Evolutionary conservation across 2,113 vertebrate species (phyloP).

Genomic region (Chrysemys picta): DNA sequence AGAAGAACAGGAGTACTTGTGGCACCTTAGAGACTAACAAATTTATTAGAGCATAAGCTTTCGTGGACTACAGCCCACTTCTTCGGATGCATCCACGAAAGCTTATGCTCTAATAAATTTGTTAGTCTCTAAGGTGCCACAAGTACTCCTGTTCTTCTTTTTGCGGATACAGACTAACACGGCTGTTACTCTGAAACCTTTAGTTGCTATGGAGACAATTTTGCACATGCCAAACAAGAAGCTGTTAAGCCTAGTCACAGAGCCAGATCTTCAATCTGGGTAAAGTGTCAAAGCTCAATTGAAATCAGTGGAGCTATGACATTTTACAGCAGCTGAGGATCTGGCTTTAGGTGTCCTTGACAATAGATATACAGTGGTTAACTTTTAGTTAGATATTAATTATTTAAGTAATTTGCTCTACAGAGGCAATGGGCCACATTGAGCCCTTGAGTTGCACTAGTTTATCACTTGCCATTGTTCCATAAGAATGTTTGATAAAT

Average conservation of each 20-base stretch:
- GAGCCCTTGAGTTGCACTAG: background rate
- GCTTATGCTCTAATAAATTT: too few relatives aligned
- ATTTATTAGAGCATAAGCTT: too few relatives aligned
- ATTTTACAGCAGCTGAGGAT: background rate
- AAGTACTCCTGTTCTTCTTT: too few relatives aligned
- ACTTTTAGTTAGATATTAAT: background rate
- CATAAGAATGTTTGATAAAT: background rate
- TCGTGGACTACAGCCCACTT: too few relatives aligned
- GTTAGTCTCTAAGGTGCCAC: too few relatives aligned
- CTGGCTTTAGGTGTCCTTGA: background rate
- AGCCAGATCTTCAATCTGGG: background rate
- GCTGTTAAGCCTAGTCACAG: background rate
- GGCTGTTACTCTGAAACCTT: too few relatives aligned
- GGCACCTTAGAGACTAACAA: too few relatives aligned
- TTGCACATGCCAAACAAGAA: background rate
- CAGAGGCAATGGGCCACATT: background rate
- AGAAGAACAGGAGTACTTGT: too few relatives aligned
- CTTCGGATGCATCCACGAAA: too few relatives aligned
- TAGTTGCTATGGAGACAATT: conserved; percentile 26
- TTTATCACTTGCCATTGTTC: background rate
- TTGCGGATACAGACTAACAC: too few relatives aligned
- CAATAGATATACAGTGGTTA: background rate
- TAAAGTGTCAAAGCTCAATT: background rate
- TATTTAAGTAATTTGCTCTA: background rate
- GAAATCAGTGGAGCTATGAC: background rate